Evolutionary conservation across 2,797 vertebrate genomes (phyloP), one percentile per base, ranked within the genome.

Genomic region (Clarias platycephalus): DNA sequence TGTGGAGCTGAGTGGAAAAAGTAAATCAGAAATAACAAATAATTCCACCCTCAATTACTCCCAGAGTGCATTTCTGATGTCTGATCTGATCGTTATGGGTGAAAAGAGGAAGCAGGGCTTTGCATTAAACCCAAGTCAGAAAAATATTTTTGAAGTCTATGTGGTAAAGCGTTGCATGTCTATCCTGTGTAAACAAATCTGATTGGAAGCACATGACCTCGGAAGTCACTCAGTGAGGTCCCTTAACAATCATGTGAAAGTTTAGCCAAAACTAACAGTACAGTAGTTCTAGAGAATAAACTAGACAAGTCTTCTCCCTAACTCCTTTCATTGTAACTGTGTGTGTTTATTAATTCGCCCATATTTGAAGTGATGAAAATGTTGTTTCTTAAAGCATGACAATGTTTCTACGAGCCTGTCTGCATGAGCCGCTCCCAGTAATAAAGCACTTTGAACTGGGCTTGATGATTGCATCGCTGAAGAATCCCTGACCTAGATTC

Each of bases 401-500:
- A 78, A 68, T 49, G 53, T 79, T 83, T 86, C 22, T 64, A 66
- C 6, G 6, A 57, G 18, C 13, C 77, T 84, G 20, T 37, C 67
- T 71, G 62, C 26, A 66, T 12, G n/a, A 64, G 49, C 55, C 31
- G 58, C 5, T 68, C 53, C 62, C 68, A 31, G 9, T 85, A 62
- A 84, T 86, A 77, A 83, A 75, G 76, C 63, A 71, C 40, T 84
- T 34, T 88, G 77, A 86, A 83, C 67, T 53, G 40, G 82, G 76
- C 77, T 83, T 86, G 84, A 83, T 85, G 89, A 86, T 82, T 82
- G 74, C 87, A 87, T 82, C 60, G 64, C 85, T 85, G 40, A 86
- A 90, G 78, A 88, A 90, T 86, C 84, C 83, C 63, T 87, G 87
- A 82, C 80, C 84, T 80, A 88, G 83, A 80, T 89, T 88, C 16